Conservation (phyloP, 1,140 invertebrate species). For the Magallana angulata region DNA sequence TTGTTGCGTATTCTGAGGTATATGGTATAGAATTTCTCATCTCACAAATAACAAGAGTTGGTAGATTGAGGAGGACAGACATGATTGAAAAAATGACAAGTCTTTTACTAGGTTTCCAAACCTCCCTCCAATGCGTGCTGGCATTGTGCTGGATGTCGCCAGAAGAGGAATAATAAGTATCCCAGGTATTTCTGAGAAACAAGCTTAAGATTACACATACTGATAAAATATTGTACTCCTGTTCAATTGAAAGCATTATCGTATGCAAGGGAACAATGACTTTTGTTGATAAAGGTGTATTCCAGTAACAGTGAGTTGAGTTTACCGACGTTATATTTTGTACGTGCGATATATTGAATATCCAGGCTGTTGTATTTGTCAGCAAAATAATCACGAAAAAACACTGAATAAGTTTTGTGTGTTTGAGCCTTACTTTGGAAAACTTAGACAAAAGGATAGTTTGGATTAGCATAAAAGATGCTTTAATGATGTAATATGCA, state of each 20-base stretch:
- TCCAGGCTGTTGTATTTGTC: neutral
- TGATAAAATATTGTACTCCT: neutral
- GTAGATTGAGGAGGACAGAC: neutral
- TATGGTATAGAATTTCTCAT: neutral
- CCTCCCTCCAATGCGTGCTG: too few species aligned
- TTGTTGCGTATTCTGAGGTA: neutral
- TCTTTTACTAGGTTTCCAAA: too few species aligned
- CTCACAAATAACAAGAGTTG: neutral
- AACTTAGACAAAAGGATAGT: neutral
- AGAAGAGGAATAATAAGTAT: too few species aligned
- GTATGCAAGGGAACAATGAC: neutral
- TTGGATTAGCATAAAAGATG: neutral
- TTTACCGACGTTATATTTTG: neutral
- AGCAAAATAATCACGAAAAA: neutral
- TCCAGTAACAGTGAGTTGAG: neutral
- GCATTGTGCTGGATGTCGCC: too few species aligned
- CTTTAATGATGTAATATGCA: neutral
- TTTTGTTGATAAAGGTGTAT: neutral
- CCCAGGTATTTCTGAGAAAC: neutral
- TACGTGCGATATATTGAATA: neutral
- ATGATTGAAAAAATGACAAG: too few species aligned
- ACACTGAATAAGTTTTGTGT: neutral
- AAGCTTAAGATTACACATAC: neutral
- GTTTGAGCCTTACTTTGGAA: neutral
- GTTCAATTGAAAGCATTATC: neutral